phyloP scores from a whole-genome alignment of 2,888 invertebrate species.

The Cephus sareptanus region DNA sequence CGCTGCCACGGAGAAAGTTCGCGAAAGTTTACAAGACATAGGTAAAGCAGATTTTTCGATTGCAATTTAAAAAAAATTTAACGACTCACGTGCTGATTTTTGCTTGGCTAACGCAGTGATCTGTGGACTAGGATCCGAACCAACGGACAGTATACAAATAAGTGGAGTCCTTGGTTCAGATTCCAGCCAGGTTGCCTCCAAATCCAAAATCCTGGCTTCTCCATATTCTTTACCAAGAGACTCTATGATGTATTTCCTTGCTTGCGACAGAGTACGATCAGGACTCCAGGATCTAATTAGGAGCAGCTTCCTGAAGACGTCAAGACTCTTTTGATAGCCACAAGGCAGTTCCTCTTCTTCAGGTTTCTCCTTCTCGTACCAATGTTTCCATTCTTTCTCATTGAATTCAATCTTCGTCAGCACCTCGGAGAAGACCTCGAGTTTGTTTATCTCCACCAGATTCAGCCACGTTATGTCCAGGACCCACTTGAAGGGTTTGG shows the following conservation, averaged over 20 bases:
- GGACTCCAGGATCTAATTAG: conserved; percentile 95
- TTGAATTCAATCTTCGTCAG: conserved; percentile 84
- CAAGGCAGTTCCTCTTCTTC: conserved; percentile 93
- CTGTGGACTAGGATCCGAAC: conserved; percentile 97
- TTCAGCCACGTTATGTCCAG: conserved; percentile 96
- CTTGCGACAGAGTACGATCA: conserved; percentile 93
- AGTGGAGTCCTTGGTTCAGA: conserved; percentile 90
- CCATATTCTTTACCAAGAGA: conserved; percentile 89
- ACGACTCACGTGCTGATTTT: conserved; percentile 80
- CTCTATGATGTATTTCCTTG: conserved; percentile 90
- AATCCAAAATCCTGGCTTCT: conserved; percentile 90
- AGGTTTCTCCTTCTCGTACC: conserved; percentile 94
- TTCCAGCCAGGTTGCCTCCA: conserved; percentile 91
- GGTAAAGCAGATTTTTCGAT: conserved; percentile 8
- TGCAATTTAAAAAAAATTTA: conserved; percentile 12
- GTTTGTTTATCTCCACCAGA: conserved; percentile 90
- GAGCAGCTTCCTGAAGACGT: conserved; percentile 87
- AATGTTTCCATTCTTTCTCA: conserved; percentile 88
- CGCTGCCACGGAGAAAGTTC: conserved; percentile 66
- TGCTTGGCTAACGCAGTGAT: conserved; percentile 88
- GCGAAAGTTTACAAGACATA: background rate
- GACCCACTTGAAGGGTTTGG: conserved; percentile 95
- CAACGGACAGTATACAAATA: conserved; percentile 92
- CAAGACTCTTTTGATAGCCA: conserved; percentile 86
- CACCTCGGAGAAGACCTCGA: conserved; percentile 83